Evolutionary conservation across 2,888 invertebrate species (phyloP).

Genomic region (Pollenia griseotomentosa): DNA sequence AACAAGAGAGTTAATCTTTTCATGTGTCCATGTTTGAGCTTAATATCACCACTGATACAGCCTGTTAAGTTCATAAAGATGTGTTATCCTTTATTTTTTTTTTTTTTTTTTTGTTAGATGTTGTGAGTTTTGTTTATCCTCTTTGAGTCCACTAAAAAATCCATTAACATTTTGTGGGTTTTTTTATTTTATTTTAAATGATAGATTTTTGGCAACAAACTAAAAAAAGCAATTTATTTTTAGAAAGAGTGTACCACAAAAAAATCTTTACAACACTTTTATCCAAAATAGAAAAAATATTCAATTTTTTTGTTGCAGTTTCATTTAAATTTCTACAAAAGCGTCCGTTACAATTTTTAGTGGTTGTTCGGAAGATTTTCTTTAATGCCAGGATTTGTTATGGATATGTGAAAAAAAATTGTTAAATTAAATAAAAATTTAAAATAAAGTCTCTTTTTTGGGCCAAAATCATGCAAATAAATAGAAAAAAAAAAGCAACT

Average conservation of each 20-base stretch:
- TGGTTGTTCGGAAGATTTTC: constrained; percentile 8
- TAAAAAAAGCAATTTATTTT: constrained; percentile 19
- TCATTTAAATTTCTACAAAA: not conserved
- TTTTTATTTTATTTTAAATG: constrained; percentile 22
- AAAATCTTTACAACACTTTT: constrained; percentile 18
- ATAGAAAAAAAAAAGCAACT: too few relatives aligned
- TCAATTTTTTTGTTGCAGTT: not conserved
- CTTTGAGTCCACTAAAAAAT: constrained; percentile 42
- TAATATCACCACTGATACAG: constrained; percentile 43
- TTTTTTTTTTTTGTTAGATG: not conserved
- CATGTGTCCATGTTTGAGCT: constrained; percentile 7
- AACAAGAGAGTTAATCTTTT: constrained; percentile 45
- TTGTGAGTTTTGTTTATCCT: constrained; percentile 25
- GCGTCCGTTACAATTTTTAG: not conserved
- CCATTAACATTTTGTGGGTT: constrained; percentile 67
- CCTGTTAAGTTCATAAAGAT: constrained; percentile 13
- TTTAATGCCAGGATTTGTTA: not conserved
- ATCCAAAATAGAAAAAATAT: not conserved
- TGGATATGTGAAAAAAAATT: not conserved
- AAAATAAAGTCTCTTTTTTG: too few relatives aligned
- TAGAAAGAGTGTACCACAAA: not conserved
- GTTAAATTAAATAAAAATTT: not conserved
- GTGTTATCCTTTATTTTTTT: constrained; percentile 52
- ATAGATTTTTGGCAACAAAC: constrained; percentile 39
- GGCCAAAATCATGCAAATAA: too few relatives aligned